Evolutionary conservation across 2,888 invertebrate genomes (phyloP).

Genomic region (Encarsia formosa): DNA sequence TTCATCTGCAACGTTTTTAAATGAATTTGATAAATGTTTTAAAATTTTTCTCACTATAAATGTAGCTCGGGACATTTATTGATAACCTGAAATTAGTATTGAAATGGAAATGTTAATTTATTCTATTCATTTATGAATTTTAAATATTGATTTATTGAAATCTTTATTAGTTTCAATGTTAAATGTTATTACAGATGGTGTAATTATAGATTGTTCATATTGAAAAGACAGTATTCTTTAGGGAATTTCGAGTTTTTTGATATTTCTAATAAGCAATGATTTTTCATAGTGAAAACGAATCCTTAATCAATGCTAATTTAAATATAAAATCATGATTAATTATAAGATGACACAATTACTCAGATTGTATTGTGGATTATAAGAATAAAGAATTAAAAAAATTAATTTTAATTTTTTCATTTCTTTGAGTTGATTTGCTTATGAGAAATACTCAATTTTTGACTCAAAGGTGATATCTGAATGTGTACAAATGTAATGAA

Average conservation of each 20-base stretch:
- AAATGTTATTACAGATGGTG: conserved; percentile 5
- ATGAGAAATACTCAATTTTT: conserved; percentile 17
- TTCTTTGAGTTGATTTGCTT: conserved; percentile 12
- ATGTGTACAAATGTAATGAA: conserved; percentile 21
- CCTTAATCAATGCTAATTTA: neutral
- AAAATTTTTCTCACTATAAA: conserved; percentile 19
- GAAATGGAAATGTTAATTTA: no score
- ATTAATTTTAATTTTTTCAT: conserved; percentile 10
- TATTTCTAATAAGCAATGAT: conserved; percentile 26
- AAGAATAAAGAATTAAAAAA: conserved; percentile 10
- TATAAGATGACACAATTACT: neutral
- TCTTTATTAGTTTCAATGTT: conserved; percentile 11
- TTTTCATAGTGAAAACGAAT: conserved; percentile 7
- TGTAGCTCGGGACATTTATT: conserved; percentile 11
- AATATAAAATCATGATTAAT: neutral
- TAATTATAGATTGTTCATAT: conserved; percentile 19
- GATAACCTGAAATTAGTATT: no score
- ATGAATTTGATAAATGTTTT: conserved; percentile 10
- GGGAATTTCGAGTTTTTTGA: conserved; percentile 18
- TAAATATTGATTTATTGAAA: conserved; percentile 14
- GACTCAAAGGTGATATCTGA: conserved; percentile 9
- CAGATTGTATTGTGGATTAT: neutral
- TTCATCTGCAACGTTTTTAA: conserved; percentile 1
- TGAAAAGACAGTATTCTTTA: conserved; percentile 18
- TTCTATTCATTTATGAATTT: neutral